Evolutionary conservation across 2,888 invertebrate genomes (phyloP).

Genomic region (Automeris io): DNA sequence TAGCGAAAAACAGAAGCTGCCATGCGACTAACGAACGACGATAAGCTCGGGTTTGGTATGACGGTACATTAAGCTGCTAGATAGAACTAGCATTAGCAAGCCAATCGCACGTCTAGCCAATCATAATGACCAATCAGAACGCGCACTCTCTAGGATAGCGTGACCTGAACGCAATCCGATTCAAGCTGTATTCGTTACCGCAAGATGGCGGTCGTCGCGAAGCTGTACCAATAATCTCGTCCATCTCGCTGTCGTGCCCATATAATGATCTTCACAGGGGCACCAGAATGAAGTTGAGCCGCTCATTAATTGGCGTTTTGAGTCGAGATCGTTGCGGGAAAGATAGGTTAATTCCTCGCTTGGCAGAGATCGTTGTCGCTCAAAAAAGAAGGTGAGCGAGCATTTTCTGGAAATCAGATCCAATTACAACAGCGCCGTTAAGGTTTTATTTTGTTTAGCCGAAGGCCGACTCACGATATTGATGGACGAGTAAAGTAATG

Average conservation of each 20-base stretch:
- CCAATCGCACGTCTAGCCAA: constrained; percentile 64
- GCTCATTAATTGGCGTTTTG: constrained; percentile 78
- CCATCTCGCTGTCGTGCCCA: constrained; percentile 76
- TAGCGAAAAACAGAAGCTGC: constrained; percentile 66
- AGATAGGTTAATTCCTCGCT: constrained; percentile 77
- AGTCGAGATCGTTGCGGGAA: constrained; percentile 73
- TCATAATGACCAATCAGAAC: constrained; percentile 67
- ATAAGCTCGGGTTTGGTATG: constrained; percentile 63
- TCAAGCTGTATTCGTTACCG: constrained; percentile 69
- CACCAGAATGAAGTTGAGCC: constrained; percentile 77
- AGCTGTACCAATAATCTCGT: constrained; percentile 70
- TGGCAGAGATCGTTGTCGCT: constrained; percentile 72
- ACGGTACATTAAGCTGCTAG: constrained; percentile 60
- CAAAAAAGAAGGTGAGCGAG: constrained; percentile 72
- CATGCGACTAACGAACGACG: constrained; percentile 66
- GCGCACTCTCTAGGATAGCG: constrained; percentile 70
- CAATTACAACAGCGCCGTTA: constrained; percentile 73
- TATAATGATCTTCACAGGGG: constrained; percentile 77
- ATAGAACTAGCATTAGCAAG: constrained; percentile 55
- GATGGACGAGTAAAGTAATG: constrained; percentile 56
- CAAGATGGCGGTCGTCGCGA: constrained; percentile 68
- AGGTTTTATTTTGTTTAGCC: constrained; percentile 73
- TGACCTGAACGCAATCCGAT: constrained; percentile 75
- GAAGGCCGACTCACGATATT: constrained; percentile 59
- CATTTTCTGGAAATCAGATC: constrained; percentile 77